These are phyloP conservation scores for Ailurus styani DNA, from an alignment of 2,113 vertebrate species.

Conservation along the genomic window DNA sequence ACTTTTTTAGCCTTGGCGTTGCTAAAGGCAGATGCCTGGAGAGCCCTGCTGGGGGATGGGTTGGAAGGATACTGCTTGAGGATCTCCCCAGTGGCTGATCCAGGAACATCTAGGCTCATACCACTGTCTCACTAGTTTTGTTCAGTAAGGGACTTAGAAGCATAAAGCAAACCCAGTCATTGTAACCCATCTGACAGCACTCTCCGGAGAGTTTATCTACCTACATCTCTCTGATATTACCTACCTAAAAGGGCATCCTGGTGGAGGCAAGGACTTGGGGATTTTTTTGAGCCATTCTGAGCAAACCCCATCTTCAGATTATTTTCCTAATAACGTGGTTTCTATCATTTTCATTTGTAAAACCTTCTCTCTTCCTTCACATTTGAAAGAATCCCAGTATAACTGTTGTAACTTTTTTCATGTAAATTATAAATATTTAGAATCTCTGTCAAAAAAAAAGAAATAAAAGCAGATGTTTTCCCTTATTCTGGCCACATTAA, in stretches of 20 bases:
- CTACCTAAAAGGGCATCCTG: neutral
- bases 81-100: neutral
- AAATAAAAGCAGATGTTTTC: constrained; percentile 70
- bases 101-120: neutral
- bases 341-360: constrained; percentile 48
- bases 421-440: constrained; percentile 73
- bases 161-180: neutral
- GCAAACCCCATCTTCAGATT: neutral
- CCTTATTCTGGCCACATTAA: constrained; percentile 57
- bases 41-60: neutral
- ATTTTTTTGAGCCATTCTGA: neutral
- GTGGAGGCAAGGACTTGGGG: neutral
- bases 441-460: constrained; percentile 61
- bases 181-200: neutral
- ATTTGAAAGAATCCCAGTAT: constrained; percentile 46
- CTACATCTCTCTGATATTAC: neutral
- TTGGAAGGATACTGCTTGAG: neutral
- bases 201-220: neutral
- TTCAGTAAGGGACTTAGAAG: neutral
- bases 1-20: neutral
- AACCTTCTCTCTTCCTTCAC: constrained; percentile 45
- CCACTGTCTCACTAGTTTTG: neutral
- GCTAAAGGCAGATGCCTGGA: neutral
- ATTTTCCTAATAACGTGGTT: constrained; percentile 25
- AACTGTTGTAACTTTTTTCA: constrained; percentile 65